Conservation (phyloP, 2,888 invertebrate genomes). For the Eurois occulta region DNA sequence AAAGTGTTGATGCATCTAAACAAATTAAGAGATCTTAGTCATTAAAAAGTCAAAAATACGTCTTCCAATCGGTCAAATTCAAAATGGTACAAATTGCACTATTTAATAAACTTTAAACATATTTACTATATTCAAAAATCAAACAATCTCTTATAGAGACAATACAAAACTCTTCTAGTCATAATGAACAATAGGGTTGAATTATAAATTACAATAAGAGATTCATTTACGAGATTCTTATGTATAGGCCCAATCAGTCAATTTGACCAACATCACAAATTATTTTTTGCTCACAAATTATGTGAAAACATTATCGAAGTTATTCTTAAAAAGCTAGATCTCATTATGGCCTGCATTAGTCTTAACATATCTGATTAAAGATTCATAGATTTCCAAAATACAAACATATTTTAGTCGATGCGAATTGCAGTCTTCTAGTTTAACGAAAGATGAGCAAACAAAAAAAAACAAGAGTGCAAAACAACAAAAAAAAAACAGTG, state of each 20-base stretch:
- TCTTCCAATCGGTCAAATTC: neutral
- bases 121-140: constrained; percentile 7
- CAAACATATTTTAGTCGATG: neutral
- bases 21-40: neutral
- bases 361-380: neutral
- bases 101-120: neutral
- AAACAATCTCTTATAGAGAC: neutral
- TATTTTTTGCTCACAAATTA: neutral
- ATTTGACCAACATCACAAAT: constrained; percentile 1
- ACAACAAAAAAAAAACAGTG: constrained; percentile 51
- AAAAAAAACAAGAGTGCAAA: constrained; percentile 51
- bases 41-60: neutral
- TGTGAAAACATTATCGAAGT: neutral
- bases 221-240: constrained; percentile 43
- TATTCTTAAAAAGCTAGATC: constrained; percentile 5
- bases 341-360: constrained; percentile 39
- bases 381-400: neutral
- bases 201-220: constrained; percentile 20
- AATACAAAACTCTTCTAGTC: neutral
- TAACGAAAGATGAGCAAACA: constrained; percentile 35
- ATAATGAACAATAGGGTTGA: neutral
- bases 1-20: neutral
- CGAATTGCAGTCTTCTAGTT: constrained; percentile 13
- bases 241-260: neutral
- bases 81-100: neutral